Evolutionary conservation across 2,797 vertebrate genomes (phyloP).

Genomic region (Tokudaia muenninki): DNA sequence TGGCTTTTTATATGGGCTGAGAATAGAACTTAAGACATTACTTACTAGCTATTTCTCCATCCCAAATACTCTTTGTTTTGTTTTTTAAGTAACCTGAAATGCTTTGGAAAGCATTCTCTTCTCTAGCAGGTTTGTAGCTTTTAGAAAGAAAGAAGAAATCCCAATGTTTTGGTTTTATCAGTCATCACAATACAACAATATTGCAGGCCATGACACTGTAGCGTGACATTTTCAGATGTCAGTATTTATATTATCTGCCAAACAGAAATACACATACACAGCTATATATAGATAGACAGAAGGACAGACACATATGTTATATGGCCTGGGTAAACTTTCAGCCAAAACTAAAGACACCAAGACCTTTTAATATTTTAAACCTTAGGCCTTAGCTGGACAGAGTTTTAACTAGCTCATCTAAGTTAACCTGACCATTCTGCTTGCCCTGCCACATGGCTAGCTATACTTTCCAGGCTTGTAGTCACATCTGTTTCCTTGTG

Average conservation of each 20-base stretch:
- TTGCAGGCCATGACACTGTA: background rate
- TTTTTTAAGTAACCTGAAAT: background rate
- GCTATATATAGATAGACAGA: background rate
- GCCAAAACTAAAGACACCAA: background rate
- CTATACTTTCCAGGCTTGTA: no score
- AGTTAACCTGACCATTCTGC: background rate
- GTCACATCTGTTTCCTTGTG: background rate
- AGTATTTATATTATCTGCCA: background rate
- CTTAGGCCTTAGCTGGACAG: background rate
- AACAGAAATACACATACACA: background rate
- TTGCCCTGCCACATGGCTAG: background rate
- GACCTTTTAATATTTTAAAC: background rate
- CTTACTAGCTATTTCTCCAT: background rate
- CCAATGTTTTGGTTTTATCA: background rate
- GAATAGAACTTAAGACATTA: background rate
- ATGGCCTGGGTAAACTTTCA: background rate
- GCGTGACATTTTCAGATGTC: background rate
- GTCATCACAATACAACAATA: background rate
- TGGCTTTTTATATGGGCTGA: background rate
- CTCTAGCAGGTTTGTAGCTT: background rate
- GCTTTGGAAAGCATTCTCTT: background rate
- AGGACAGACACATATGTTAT: background rate
- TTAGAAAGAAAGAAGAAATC: background rate
- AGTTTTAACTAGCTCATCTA: background rate
- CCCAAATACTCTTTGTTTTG: background rate